phyloP scores from a whole-genome alignment of 2,797 vertebrate genomes.

The Tauraco hartlaubi region DNA sequence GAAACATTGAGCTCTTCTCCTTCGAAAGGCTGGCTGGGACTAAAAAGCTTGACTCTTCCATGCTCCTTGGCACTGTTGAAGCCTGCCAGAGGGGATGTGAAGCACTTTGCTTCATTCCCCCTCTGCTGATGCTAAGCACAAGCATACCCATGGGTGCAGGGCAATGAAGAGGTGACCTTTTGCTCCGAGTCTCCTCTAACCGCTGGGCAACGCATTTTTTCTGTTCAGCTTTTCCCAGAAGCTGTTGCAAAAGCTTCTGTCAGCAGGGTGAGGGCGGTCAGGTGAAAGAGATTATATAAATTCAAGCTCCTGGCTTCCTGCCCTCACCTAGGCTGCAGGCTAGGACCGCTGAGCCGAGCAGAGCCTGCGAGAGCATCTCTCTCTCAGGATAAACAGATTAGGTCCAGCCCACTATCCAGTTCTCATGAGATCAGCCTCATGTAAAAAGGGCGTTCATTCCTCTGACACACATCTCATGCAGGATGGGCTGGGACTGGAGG shows the following conservation, averaged over 20 bases:
- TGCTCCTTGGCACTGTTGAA: neutral
- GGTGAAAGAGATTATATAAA: slow-evolving; percentile 39
- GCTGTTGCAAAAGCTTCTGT: slow-evolving; percentile 23
- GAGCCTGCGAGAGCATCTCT: slow-evolving; percentile 11
- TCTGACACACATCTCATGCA: neutral
- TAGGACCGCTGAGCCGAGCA: fast-evolving
- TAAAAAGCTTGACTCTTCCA: neutral
- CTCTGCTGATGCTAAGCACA: neutral
- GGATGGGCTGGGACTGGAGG: neutral
- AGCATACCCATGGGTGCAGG: neutral
- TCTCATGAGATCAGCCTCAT: slow-evolving; percentile 76
- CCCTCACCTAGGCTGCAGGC: neutral
- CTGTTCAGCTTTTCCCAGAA: neutral
- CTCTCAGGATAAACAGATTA: slow-evolving; percentile 79
- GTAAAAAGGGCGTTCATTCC: slow-evolving; percentile 74
- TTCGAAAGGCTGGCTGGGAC: neutral
- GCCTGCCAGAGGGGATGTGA: neutral
- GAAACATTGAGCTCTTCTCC: neutral
- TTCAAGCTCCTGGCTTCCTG: neutral
- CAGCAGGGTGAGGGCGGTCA: slow-evolving; percentile 36
- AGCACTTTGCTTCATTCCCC: neutral
- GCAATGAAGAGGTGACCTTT: neutral
- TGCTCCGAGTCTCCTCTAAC: neutral
- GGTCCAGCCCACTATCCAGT: slow-evolving; percentile 59
- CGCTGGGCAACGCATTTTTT: neutral